A percentile compares a stretch with the other conserved stretches of the same genome.
Conservation (phyloP, 2,888 invertebrate species). For the Caenorhabditis parvicauda region DNA sequence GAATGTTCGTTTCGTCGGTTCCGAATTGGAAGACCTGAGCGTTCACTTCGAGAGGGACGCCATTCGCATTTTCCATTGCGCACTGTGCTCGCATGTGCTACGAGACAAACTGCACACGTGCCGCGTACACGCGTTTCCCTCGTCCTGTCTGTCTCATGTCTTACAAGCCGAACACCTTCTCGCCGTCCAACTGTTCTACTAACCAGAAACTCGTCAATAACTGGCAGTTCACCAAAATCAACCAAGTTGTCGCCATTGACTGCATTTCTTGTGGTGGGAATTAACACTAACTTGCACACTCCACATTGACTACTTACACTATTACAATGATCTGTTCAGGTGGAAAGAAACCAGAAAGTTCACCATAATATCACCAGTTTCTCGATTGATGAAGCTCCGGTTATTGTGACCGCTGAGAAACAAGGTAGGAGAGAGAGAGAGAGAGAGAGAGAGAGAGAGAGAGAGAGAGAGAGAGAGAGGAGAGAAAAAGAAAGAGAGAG, state of each 20-base stretch:
- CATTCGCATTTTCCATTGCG: slow-evolving; percentile 47
- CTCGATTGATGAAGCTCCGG: slow-evolving; percentile 24
- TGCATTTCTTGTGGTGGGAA: slow-evolving; percentile 54
- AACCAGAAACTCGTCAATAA: neutral
- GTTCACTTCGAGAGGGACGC: slow-evolving; percentile 55
- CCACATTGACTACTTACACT: neutral
- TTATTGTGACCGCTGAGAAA: too few species aligned
- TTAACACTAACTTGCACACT: slow-evolving; percentile 1
- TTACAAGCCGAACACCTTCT: slow-evolving; percentile 15
- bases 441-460: too few species aligned
- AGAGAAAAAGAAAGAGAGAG: too few species aligned
- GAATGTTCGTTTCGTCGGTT: slow-evolving; percentile 43
- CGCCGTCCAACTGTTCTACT: neutral
- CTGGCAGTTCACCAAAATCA: slow-evolving; percentile 46
- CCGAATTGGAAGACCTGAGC: slow-evolving; percentile 44
- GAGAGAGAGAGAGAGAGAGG: too few species aligned
- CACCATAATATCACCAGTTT: slow-evolving; percentile 29
- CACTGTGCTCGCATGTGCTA: slow-evolving; percentile 57
- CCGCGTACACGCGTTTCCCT: slow-evolving; percentile 61
- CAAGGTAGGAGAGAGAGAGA: too few species aligned
- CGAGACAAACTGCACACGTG: slow-evolving; percentile 47
- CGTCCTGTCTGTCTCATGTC: slow-evolving; percentile 58
- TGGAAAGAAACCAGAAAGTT: too few species aligned
- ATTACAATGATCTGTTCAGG: too few species aligned
- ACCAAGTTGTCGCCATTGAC: slow-evolving; percentile 53